Conservation (phyloP, 2,888 invertebrate species). For the Actias luna region DNA sequence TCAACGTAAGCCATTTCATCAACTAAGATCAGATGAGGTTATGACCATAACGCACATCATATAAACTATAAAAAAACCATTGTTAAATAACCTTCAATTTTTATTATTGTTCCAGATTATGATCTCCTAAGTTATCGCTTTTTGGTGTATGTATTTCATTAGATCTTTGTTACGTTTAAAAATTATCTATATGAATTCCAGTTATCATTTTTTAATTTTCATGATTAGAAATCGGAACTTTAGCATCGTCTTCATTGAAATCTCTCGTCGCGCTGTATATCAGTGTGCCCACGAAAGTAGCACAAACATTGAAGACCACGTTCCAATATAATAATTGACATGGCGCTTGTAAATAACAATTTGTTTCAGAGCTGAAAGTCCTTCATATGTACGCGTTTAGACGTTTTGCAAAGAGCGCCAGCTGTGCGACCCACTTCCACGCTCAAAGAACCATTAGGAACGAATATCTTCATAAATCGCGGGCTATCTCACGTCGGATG, state of each 20-base stretch:
- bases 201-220: too few relatives aligned
- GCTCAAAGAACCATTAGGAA: constrained; percentile 19
- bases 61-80: too few relatives aligned
- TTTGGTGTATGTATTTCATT: too few relatives aligned
- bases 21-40: too few relatives aligned
- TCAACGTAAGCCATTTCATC: too few relatives aligned
- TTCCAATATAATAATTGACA: constrained; percentile 5
- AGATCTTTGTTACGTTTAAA: too few relatives aligned
- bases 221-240: not conserved
- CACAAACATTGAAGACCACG: not conserved
- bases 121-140: too few relatives aligned
- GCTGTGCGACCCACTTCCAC: constrained; percentile 21
- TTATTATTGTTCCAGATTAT: too few relatives aligned
- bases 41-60: too few relatives aligned
- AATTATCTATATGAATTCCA: too few relatives aligned
- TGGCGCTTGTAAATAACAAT: not conserved
- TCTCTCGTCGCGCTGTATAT: not conserved
- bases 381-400: not conserved
- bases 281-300: not conserved
- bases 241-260: not conserved
- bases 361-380: constrained; percentile 2
- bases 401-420: constrained; percentile 5
- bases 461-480: constrained; percentile 23
- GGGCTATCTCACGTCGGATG: constrained; percentile 21
- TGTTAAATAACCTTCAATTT: too few relatives aligned